Conservation (phyloP, 1,140 invertebrate genomes). For the Idris sp. region DNA sequence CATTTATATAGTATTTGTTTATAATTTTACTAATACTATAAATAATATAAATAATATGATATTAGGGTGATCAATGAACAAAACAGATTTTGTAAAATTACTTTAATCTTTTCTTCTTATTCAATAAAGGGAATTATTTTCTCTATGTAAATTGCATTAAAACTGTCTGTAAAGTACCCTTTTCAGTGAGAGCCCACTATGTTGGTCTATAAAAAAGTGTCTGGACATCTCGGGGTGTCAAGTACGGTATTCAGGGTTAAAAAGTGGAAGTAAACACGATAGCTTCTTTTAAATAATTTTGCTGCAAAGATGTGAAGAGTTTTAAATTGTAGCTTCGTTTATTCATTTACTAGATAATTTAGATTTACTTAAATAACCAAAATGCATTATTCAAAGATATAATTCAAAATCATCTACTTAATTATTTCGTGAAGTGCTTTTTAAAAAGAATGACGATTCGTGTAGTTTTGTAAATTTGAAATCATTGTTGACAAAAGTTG, state of each 20-base stretch:
- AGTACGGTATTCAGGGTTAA: constrained; percentile 42
- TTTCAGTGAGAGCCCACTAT: constrained; percentile 6
- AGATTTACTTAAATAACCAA: too few species aligned
- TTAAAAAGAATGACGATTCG: too few species aligned
- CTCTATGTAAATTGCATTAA: constrained; percentile 13
- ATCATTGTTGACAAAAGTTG: background rate
- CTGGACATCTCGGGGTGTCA: constrained; percentile 29
- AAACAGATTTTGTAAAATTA: too few species aligned
- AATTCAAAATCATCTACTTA: too few species aligned
- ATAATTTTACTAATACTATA: constrained; percentile 16
- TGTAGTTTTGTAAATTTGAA: too few species aligned
- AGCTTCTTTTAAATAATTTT: background rate
- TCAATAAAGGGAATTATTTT: constrained; percentile 46
- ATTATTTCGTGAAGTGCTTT: too few species aligned
- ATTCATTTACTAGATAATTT: too few species aligned
- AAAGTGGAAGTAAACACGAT: constrained; percentile 4
- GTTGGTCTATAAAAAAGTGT: constrained; percentile 19
- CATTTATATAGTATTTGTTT: too few species aligned
- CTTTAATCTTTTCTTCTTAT: too few species aligned
- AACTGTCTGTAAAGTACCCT: constrained; percentile 24
- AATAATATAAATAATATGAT: too few species aligned
- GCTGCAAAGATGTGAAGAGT: constrained; percentile 5
- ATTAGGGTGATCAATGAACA: too few species aligned
- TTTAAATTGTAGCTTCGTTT: constrained; percentile 1
- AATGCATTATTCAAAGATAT: too few species aligned